Percentiles rank a stretch among this genome's conserved stretches.
These are phyloP conservation scores for Acanthosepion pharaonis DNA, from an alignment of 2,888 invertebrate species.

Conservation along the genomic window DNA sequence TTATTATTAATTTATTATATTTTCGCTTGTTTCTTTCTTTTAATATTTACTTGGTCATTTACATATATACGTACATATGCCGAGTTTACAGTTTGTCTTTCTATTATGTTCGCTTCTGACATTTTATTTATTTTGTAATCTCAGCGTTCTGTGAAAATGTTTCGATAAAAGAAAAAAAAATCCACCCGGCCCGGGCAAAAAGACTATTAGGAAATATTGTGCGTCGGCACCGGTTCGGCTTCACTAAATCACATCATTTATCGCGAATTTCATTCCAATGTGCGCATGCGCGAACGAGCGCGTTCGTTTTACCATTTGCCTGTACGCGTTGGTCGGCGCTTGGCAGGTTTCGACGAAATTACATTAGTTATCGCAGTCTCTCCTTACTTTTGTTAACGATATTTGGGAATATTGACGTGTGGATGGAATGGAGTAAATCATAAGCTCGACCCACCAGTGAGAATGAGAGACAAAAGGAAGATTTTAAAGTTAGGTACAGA, in stretches of 20 bases:
- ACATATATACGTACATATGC: neutral
- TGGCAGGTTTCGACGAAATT: neutral
- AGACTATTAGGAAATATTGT: neutral
- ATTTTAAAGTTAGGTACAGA: neutral
- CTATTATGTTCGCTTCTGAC: neutral
- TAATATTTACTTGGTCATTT: neutral
- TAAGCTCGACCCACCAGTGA: neutral
- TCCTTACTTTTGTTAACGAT: neutral
- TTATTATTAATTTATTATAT: too few relatives aligned
- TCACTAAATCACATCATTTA: conserved; percentile 14
- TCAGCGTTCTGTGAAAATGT: neutral
- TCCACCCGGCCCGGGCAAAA: neutral
- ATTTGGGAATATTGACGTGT: neutral
- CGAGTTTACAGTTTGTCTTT: too few relatives aligned
- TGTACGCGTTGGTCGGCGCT: neutral
- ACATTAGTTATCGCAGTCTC: conserved; percentile 4
- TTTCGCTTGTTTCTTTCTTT: neutral
- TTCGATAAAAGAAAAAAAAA: neutral
- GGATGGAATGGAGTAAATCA: neutral
- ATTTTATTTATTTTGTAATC: neutral
- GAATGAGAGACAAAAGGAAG: neutral
- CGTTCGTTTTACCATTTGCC: neutral
- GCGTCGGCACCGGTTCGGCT: neutral
- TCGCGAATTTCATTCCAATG: neutral
- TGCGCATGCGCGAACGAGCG: neutral